These are phyloP conservation scores for Ormyrus nitidulus DNA, from an alignment of 2,888 invertebrate genomes.

Conservation along the genomic window DNA sequence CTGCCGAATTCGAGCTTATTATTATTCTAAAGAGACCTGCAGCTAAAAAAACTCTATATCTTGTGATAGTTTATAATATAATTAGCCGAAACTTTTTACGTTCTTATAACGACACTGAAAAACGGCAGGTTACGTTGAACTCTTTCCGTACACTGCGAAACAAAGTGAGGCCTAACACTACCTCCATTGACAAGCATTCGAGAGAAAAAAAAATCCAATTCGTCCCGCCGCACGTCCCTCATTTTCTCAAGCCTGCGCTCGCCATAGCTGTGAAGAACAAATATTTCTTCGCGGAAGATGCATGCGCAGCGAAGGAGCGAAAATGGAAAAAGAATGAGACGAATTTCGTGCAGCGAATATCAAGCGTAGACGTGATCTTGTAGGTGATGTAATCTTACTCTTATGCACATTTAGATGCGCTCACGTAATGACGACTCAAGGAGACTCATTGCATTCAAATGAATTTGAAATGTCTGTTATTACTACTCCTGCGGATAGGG, in stretches of 20 bases:
- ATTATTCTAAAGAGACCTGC: background rate
- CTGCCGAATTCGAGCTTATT: slow-evolving; percentile 50
- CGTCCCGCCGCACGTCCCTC: no score
- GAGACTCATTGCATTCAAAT: no score
- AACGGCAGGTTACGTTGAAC: background rate
- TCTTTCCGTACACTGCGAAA: slow-evolving; percentile 14
- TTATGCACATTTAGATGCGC: slow-evolving; percentile 3
- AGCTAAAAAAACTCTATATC: background rate
- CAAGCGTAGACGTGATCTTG: slow-evolving; percentile 32
- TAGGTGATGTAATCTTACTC: slow-evolving; percentile 42
- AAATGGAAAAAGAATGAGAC: slow-evolving; percentile 28
- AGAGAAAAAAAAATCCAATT: slow-evolving; percentile 12
- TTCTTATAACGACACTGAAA: no score
- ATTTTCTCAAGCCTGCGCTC: background rate
- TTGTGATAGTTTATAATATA: no score
- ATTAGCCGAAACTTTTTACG: no score
- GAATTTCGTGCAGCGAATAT: slow-evolving; percentile 48
- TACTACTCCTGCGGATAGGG: no score
- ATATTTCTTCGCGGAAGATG: background rate
- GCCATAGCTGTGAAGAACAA: background rate
- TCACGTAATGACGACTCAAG: slow-evolving; percentile 28
- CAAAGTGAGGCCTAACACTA: slow-evolving; percentile 29
- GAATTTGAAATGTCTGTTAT: no score
- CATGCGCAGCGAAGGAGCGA: background rate
- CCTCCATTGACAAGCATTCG: slow-evolving; percentile 6